phyloP scores from a whole-genome alignment of 2,113 vertebrate species.

The Erpornis zantholeuca region DNA sequence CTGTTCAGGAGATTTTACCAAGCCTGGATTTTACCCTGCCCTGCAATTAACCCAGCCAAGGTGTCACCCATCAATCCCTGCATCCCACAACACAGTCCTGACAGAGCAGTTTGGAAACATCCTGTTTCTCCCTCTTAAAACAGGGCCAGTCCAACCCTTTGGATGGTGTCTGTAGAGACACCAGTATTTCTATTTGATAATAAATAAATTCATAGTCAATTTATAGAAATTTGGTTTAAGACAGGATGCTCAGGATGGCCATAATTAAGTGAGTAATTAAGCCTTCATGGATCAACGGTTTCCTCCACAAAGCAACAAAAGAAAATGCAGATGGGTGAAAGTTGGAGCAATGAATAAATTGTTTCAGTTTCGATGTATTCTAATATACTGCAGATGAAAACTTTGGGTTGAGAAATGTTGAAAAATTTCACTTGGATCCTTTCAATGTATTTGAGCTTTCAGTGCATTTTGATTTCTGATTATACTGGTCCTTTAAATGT shows the following conservation, averaged over 20 bases:
- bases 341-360: fast-evolving
- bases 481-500: not conserved
- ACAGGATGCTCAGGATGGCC: not conserved
- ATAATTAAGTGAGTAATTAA: not conserved
- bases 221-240: not conserved
- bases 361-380: not conserved
- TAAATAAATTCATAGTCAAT: not conserved
- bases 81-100: not conserved
- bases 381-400: not conserved
- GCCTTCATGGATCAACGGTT: not conserved
- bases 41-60: not conserved
- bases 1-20: not conserved
- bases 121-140: not conserved
- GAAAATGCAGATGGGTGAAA: not conserved
- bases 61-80: not conserved
- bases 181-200: not conserved
- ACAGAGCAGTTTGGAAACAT: not conserved
- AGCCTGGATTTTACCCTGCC: not conserved
- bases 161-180: not conserved
- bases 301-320: fast-evolving
- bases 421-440: not conserved
- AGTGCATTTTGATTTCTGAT: not conserved
- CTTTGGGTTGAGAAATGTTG: not conserved
- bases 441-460: not conserved
- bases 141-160: not conserved